These are phyloP conservation scores for Serilophus lunatus DNA, from an alignment of 2,113 vertebrate species.

Conservation along the genomic window DNA sequence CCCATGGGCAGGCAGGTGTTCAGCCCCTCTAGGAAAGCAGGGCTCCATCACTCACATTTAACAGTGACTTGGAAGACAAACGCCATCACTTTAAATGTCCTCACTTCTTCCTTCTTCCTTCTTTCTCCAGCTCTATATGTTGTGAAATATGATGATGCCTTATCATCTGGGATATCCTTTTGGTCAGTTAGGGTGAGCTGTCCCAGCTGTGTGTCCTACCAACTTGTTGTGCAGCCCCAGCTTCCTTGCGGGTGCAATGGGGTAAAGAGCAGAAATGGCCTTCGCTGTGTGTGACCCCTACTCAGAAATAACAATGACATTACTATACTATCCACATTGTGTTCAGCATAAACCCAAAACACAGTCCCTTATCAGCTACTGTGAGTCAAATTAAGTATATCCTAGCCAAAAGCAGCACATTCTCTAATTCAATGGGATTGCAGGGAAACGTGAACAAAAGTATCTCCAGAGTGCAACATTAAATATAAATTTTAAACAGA, in stretches of 20 bases:
- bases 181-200: not conserved
- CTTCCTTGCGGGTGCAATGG: not conserved
- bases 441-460: not conserved
- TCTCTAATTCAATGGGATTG: not conserved
- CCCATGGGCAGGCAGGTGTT: not conserved
- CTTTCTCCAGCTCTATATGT: no score
- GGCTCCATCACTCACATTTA: rapidly evolving
- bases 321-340: not conserved
- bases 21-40: not conserved
- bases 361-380: not conserved
- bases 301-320: no score
- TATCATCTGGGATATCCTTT: no score
- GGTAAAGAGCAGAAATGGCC: not conserved
- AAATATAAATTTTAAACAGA: not conserved
- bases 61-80: not conserved
- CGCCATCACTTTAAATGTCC: no score
- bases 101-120: not conserved
- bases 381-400: not conserved
- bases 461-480: not conserved
- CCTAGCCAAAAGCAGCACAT: not conserved
- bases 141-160: not conserved
- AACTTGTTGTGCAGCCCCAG: no score
- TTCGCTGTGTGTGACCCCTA: not conserved
- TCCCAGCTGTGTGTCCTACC: not conserved
- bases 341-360: not conserved